Percentiles rank a stretch among this genome's conserved stretches.
Conservation (phyloP, 2,113 vertebrate species). For the Dinomys branickii region DNA sequence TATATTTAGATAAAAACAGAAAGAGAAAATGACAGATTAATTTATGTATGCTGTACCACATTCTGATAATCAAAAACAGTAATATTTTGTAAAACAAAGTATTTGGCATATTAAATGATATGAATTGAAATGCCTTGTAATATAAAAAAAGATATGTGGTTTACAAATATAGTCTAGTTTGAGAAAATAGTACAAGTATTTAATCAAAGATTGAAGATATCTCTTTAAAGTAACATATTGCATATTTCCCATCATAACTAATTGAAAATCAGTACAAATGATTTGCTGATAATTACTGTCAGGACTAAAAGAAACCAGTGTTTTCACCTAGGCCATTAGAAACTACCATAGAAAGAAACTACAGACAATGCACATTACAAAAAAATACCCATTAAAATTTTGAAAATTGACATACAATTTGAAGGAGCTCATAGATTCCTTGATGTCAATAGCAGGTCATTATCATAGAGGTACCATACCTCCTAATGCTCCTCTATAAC, state of each 20-base stretch:
- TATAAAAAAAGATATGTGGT: background rate
- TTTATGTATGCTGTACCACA: background rate
- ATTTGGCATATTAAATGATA: background rate
- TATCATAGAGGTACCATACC: background rate
- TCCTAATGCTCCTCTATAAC: background rate
- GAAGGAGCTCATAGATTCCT: background rate
- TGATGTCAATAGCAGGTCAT: background rate
- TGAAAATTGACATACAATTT: background rate
- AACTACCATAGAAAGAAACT: background rate
- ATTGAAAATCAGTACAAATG: background rate
- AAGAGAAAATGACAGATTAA: background rate
- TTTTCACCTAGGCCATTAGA: background rate
- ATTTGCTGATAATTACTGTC: background rate
- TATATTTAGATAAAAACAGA: background rate
- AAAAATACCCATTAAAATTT: background rate
- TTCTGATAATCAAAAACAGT: background rate
- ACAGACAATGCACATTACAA: background rate
- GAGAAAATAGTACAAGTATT: background rate
- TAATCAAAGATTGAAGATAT: background rate
- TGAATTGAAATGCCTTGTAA: constrained; percentile 32
- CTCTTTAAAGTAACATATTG: constrained; percentile 30
- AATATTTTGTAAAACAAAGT: constrained; percentile 32
- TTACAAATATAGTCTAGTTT: background rate
- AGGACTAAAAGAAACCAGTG: constrained; percentile 6
- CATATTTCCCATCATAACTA: constrained; percentile 2